These are phyloP conservation scores for Fissipunctia ypsillon DNA, from an alignment of 2,888 invertebrate genomes.

Conservation along the genomic window DNA sequence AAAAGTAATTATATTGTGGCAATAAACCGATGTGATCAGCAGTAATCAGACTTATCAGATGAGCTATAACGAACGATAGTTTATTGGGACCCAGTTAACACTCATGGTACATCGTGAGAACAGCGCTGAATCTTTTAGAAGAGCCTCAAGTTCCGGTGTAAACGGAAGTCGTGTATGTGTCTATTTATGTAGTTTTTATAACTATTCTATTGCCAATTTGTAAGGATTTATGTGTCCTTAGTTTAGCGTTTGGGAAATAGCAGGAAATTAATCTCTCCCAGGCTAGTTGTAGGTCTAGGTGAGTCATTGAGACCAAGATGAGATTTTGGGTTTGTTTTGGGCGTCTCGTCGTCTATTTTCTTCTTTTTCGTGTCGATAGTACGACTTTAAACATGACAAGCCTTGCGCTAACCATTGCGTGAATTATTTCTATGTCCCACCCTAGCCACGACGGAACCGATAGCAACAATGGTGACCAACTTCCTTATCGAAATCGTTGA, in stretches of 20 bases:
- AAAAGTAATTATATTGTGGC: slow-evolving; percentile 78
- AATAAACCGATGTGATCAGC: slow-evolving; percentile 75
- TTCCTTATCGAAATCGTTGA: neutral
- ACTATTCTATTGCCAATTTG: slow-evolving; percentile 59
- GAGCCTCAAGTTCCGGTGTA: slow-evolving; percentile 51
- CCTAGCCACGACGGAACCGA: no score
- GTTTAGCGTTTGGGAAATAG: slow-evolving; percentile 50
- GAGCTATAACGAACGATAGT: slow-evolving; percentile 60
- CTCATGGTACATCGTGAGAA: slow-evolving; percentile 60
- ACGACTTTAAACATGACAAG: neutral
- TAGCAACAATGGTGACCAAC: no score
- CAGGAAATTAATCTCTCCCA: slow-evolving; percentile 47
- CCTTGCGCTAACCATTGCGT: no score
- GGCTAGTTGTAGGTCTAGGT: slow-evolving; percentile 1
- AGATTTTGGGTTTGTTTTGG: no score
- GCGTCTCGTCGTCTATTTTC: neutral
- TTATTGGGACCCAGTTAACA: slow-evolving; percentile 62
- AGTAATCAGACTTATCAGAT: slow-evolving; percentile 78
- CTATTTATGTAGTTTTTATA: slow-evolving; percentile 34
- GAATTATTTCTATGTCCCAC: no score
- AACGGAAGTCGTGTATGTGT: slow-evolving; percentile 56
- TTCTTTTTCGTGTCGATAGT: fast-evolving
- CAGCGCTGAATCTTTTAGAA: slow-evolving; percentile 54
- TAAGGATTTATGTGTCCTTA: slow-evolving; percentile 62
- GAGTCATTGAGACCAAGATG: neutral